phyloP scores from a whole-genome alignment of 1,140 invertebrate species.

The Apis florea region DNA sequence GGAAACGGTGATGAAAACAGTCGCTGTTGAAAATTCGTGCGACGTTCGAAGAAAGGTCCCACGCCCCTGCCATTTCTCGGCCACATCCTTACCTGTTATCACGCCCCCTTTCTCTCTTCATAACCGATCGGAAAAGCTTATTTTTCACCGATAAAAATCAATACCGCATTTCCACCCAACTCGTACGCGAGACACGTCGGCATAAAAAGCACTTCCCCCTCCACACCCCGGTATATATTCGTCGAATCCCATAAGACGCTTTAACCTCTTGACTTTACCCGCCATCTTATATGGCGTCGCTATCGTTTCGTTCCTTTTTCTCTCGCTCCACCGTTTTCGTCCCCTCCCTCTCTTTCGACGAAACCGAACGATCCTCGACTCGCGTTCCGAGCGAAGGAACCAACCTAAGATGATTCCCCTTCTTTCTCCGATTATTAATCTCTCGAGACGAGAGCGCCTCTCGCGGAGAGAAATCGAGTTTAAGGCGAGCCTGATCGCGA shows the following conservation, averaged over 20 bases:
- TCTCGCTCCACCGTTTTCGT: too few relatives aligned
- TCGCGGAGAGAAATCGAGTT: too few relatives aligned
- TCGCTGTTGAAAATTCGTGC: slow-evolving; percentile 29
- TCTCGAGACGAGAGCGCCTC: too few relatives aligned
- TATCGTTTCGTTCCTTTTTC: not conserved
- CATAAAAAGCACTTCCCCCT: slow-evolving; percentile 56
- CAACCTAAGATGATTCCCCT: too few relatives aligned
- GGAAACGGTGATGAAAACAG: slow-evolving; percentile 30
- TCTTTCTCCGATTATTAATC: too few relatives aligned
- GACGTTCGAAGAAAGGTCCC: not conserved
- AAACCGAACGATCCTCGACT: slow-evolving; percentile 12
- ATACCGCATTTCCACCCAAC: slow-evolving; percentile 59
- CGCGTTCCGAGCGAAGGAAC: slow-evolving; percentile 19
- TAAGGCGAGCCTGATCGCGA: too few relatives aligned
- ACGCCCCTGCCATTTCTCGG: slow-evolving; percentile 18
- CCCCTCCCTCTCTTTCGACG: not conserved
- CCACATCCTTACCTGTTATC: slow-evolving; percentile 53
- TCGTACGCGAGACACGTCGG: slow-evolving; percentile 64
- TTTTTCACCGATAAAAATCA: slow-evolving; percentile 68
- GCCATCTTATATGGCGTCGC: slow-evolving; percentile 42
- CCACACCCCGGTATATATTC: slow-evolving; percentile 42
- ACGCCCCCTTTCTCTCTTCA: slow-evolving; percentile 35
- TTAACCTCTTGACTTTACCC: slow-evolving; percentile 64
- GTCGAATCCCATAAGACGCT: slow-evolving; percentile 60
- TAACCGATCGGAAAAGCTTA: slow-evolving; percentile 55